A percentile compares a stretch with the other conserved stretches of the same genome.
phyloP scores from a whole-genome alignment of 2,888 invertebrate genomes.

The Xanthia icteritia region DNA sequence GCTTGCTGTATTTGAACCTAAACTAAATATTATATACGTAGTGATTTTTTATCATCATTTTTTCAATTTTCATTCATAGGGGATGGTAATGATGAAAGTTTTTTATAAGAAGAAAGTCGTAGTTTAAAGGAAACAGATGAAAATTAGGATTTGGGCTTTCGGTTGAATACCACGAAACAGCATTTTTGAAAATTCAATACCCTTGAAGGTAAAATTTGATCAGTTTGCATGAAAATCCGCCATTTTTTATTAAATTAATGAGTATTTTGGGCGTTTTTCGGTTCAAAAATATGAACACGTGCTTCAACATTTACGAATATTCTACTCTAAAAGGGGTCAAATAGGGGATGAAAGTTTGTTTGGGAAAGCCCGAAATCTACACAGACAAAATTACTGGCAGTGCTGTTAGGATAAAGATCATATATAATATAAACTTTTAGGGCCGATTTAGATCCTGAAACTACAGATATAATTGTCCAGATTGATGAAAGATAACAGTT shows the following conservation, averaged over 20 bases:
- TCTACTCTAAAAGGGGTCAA: not conserved
- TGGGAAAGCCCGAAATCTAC: not conserved
- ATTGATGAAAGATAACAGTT: conserved; percentile 18
- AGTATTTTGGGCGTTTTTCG: too few species aligned
- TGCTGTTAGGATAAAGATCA: not conserved
- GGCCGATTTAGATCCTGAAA: not conserved
- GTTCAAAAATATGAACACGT: not conserved
- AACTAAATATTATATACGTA: not conserved
- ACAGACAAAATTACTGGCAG: too few species aligned
- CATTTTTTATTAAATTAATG: not conserved
- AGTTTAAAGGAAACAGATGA: not conserved
- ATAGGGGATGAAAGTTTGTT: not conserved
- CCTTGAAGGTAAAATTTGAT: too few species aligned
- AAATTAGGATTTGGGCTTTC: not conserved
- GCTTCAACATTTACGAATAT: not conserved
- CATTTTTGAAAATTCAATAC: not conserved
- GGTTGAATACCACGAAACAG: not conserved
- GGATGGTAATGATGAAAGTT: not conserved
- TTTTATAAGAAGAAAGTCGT: not conserved
- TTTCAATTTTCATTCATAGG: not conserved
- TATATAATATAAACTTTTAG: conserved; percentile 7
- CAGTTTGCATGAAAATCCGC: not conserved
- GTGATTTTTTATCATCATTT: too few species aligned
- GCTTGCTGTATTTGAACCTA: conserved; percentile 4
- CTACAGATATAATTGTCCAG: conserved; percentile 17